Evolutionary conservation across 2,797 vertebrate genomes (phyloP), one percentile per base, ranked within the genome.

Genomic region (Tangara arthus): DNA sequence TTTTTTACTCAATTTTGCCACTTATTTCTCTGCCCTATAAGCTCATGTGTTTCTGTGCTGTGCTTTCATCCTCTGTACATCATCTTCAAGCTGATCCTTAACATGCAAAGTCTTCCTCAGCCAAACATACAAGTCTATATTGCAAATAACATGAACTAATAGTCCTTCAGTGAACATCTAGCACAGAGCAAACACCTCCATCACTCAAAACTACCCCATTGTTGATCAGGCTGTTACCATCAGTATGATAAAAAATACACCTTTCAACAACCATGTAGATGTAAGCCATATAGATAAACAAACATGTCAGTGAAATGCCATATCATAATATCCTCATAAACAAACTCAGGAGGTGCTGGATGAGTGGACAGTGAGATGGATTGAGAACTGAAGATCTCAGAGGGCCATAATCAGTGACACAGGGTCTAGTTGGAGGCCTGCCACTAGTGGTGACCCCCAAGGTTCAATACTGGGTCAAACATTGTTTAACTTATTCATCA

Each of bases 151-250:
- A 49, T 5, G 20, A 41, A 41, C 10, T 46, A 55, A 23, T 39
- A 59, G 55, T 16, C 6, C 8, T 83, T 18, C 60, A 21, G n/a
- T 35, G 32, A 65, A 66, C 13, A 46, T 5, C n/a, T 41, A 56
- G 10, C 4, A 27, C 18, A 42, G 6, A 80, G 8, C 10, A 60
- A 68, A 57, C 8, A 27, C 11, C 20, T 70, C 14, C 27, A 42
- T 63, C 34, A 46, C 26, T 32, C 1, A 0, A 47, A 80, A 10
- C 22, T 55, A 50, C 5, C 3, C 32, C 21, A 46, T 2, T 34
- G 57, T 5, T 57, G n/a, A 49, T 57, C 34, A 65, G 23, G 5
- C 46, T 44, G 4, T 56, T 82, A 47, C 30, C 21, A 82, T 18
- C 27, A 50, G 8, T 75, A 39, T 55, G 2, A 72, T 12, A 41